These are phyloP conservation scores for Carduelis carduelis DNA, from an alignment of 2,797 vertebrate species.

Conservation along the genomic window DNA sequence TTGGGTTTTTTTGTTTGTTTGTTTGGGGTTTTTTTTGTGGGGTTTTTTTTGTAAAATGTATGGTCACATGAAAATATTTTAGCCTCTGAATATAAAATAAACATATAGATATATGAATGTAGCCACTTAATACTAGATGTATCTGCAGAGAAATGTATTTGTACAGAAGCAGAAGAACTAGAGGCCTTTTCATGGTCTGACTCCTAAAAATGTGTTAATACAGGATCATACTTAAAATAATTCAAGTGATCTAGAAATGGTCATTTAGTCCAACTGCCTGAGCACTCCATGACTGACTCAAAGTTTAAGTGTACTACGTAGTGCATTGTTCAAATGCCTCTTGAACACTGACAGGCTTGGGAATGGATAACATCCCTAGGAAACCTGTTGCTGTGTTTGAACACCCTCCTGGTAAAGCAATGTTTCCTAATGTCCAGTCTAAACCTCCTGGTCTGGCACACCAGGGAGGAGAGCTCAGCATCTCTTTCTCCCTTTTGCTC, in stretches of 20 bases:
- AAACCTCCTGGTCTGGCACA: neutral
- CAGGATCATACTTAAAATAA: neutral
- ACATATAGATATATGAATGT: neutral
- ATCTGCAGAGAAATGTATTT: neutral
- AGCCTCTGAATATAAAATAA: neutral
- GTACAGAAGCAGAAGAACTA: neutral
- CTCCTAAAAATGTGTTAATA: neutral
- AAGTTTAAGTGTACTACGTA: neutral
- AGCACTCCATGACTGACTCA: neutral
- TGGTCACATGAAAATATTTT: neutral
- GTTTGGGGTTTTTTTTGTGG: neutral
- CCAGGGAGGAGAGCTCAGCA: neutral
- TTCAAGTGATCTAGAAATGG: neutral
- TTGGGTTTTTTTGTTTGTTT: neutral
- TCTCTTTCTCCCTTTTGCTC: neutral
- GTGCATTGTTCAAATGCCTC: neutral
- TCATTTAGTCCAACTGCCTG: neutral
- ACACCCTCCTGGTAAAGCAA: too few relatives aligned
- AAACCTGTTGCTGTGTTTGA: neutral
- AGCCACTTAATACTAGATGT: neutral
- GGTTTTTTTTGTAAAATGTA: neutral
- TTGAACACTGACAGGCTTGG: neutral
- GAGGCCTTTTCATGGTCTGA: neutral
- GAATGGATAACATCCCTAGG: neutral
- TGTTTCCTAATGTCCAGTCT: neutral